phyloP scores from a whole-genome alignment of 2,888 invertebrate genomes.

The Cerceris rybyensis region DNA sequence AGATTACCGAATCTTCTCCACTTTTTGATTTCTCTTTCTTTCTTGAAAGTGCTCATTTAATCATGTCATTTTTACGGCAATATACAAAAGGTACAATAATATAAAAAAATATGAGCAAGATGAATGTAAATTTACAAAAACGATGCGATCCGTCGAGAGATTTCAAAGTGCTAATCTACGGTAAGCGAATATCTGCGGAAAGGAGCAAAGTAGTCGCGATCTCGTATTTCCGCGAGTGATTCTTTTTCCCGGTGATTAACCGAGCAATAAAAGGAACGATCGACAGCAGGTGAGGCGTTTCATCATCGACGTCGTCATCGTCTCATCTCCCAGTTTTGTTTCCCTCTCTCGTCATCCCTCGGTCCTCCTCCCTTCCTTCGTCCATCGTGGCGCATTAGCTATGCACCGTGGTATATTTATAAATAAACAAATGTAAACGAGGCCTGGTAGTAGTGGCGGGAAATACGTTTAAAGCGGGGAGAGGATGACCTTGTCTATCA shows the following conservation, averaged over 20 bases:
- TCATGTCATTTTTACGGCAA: too few relatives aligned
- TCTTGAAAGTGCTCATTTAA: too few relatives aligned
- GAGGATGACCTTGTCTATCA: slow-evolving; percentile 82
- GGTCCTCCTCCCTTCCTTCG: slow-evolving; percentile 13
- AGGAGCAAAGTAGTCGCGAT: background rate
- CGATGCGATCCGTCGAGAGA: too few relatives aligned
- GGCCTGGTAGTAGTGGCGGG: slow-evolving; percentile 51
- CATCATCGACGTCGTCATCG: slow-evolving; percentile 38
- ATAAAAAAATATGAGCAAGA: too few relatives aligned
- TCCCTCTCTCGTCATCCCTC: background rate
- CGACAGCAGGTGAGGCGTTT: slow-evolving; percentile 50
- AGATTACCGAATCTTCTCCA: too few relatives aligned
- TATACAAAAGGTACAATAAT: too few relatives aligned
- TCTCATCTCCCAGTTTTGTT: background rate
- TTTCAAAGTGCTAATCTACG: too few relatives aligned
- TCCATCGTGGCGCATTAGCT: slow-evolving; percentile 41
- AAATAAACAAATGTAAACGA: slow-evolving; percentile 72
- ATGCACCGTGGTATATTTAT: slow-evolving; percentile 64
- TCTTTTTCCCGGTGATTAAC: slow-evolving; percentile 36
- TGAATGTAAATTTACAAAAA: too few relatives aligned
- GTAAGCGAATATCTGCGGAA: too few relatives aligned
- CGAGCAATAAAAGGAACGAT: slow-evolving; percentile 40
- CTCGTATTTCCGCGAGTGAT: slow-evolving; percentile 5
- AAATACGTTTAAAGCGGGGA: slow-evolving; percentile 59
- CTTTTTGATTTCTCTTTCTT: too few relatives aligned